Evolutionary conservation across 2,888 invertebrate species (phyloP), one percentile per base, ranked within the genome.

Genomic region (Chloroclysta siterata): DNA sequence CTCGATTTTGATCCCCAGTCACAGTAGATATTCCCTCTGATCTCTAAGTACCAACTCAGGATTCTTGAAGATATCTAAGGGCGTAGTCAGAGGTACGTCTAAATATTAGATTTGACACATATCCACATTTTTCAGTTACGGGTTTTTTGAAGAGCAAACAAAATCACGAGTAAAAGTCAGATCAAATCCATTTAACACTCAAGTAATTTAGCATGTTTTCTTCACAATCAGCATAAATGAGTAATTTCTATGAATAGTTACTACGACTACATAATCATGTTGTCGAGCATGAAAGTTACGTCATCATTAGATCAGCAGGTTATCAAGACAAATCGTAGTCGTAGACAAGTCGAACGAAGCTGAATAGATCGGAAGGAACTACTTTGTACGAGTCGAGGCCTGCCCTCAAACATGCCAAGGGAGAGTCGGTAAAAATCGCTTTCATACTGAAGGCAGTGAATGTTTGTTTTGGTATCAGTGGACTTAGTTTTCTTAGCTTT

Each of bases 351-450:
- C n/a, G n/a, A n/a, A n/a, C n/a, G n/a, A n/a, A 42, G 53, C 62
- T 54, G 50, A 67, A 66, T 65, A 53, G 59, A 46, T 59, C 55
- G 70, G 68, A 68, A 70, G 67, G 67, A 65, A 70, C 53, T 68
- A 66, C 64, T 66, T 63, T 54, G 53, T 29, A 58, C 58, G 63
- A 39, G 36, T 17, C 66, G 65, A 66, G 65, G 70, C 22, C 60
- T 33, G 29, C 15, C 17, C 15, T 33, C 6, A 29, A 46, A 51
- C 17, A 15, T 36, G 36, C 11, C 33, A 44, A 36, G 17, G 17
- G 17, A 46, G 11, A 17, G 10, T 15, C 44, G 11, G 36, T 42
- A 42, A n/a, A 41, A 42, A 42, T 44, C 10, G 11, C 46, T 46
- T 17, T 46, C 4, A 10, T 46, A 10, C 10, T 17, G 17, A 5